Percentiles rank a stretch among this genome's conserved stretches.
These are phyloP conservation scores for Hozukius guyotensis DNA, from an alignment of 2,797 vertebrate species.

Conservation along the genomic window DNA sequence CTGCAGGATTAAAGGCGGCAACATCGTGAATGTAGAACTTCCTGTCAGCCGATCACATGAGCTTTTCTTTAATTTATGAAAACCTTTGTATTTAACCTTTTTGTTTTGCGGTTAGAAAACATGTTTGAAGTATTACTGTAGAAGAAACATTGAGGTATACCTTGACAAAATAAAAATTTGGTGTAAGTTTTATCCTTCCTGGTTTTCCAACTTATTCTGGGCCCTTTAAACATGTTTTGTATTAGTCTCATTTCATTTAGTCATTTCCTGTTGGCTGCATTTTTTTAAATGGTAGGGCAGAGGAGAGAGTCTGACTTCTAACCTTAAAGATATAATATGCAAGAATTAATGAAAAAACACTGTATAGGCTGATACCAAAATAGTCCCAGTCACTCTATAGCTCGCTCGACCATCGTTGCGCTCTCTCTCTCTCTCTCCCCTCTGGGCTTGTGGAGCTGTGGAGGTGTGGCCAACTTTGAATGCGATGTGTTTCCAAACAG, in stretches of 20 bases:
- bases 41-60: constrained; percentile 15
- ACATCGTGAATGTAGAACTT: constrained; percentile 12
- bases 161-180: constrained; percentile 53
- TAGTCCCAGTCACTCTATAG: too few species aligned
- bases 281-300: neutral
- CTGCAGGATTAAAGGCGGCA: neutral
- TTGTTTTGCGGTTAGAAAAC: constrained; percentile 25
- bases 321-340: too few species aligned
- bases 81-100: constrained; percentile 51
- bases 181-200: constrained; percentile 39
- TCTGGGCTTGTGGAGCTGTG: too few species aligned
- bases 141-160: constrained; percentile 40
- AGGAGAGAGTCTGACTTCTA: neutral
- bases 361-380: too few species aligned
- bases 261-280: neutral
- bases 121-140: constrained; percentile 51
- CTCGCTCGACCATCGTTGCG: too few species aligned
- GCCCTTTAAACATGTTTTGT: neutral
- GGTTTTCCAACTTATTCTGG: constrained; percentile 32
- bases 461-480: too few species aligned
- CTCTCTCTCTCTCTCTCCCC: too few species aligned
- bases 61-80: constrained; percentile 56
- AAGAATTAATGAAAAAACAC: too few species aligned
- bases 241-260: neutral
- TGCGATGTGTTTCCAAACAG: too few species aligned